These are phyloP conservation scores for Acromyrmex heyeri DNA, from an alignment of 1,140 invertebrate species.

Conservation along the genomic window DNA sequence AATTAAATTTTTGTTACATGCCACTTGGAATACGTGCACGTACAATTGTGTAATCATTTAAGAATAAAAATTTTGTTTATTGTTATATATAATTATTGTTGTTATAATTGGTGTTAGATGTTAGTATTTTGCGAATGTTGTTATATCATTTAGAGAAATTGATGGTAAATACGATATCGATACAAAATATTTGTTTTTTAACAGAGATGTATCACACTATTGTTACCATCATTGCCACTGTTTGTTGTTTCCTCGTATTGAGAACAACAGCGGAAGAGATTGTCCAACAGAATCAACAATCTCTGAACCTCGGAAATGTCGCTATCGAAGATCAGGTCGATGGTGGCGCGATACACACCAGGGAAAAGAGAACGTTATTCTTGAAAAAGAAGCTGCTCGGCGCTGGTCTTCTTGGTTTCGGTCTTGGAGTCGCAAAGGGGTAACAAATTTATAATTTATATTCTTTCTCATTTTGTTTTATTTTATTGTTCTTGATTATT, in stretches of 20 bases:
- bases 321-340: conserved; percentile 43
- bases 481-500: conserved; percentile 27
- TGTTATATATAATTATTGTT: not conserved
- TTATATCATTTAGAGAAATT: conserved; percentile 18
- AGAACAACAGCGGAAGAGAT: conserved; percentile 64
- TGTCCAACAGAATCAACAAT: conserved; percentile 59
- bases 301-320: conserved; percentile 38
- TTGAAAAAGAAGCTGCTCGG: conserved; percentile 83
- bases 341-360: conserved; percentile 37
- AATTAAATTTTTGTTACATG: not conserved
- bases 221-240: conserved; percentile 55
- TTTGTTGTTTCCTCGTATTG: conserved; percentile 70
- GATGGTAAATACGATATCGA: not conserved
- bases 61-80: not conserved
- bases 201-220: conserved; percentile 79
- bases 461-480: conserved; percentile 1
- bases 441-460: conserved; percentile 63
- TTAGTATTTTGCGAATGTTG: not conserved
- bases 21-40: not conserved
- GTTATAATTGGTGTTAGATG: not conserved
- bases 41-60: not conserved
- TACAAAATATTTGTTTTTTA: conserved; percentile 8
- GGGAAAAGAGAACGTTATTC: conserved; percentile 81
- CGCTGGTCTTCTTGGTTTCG: conserved; percentile 83
- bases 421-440: conserved; percentile 82